A percentile compares a stretch with the other conserved stretches of the same genome.
Conservation (phyloP, 2,797 vertebrate species). For the Coregonus sp. region DNA sequence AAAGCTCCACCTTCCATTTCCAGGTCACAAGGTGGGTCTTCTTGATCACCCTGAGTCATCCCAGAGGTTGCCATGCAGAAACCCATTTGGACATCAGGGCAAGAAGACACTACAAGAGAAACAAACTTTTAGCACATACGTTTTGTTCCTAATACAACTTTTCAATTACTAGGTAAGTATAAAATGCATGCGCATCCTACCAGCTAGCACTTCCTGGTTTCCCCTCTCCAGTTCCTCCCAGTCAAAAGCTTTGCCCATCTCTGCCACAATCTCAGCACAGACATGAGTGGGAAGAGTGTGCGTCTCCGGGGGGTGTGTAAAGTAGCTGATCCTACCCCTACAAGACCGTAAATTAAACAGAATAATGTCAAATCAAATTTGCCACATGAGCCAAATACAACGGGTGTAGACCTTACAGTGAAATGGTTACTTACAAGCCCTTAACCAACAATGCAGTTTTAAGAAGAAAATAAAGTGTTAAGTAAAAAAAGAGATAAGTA, state of each 20-base stretch:
- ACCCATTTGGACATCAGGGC: constrained; percentile 65
- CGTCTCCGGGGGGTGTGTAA: constrained; percentile 86
- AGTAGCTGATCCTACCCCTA: constrained; percentile 89
- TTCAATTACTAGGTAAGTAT: background rate
- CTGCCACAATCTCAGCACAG: constrained; percentile 87
- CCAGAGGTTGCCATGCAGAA: constrained; percentile 77
- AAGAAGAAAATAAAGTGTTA: too few species aligned
- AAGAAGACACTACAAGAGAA: constrained; percentile 62
- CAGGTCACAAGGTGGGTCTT: constrained; percentile 12
- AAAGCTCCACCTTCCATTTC: constrained; percentile 50
- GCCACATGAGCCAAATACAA: too few species aligned
- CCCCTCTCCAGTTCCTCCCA: constrained; percentile 87
- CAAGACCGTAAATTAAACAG: constrained; percentile 21
- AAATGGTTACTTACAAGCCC: too few species aligned
- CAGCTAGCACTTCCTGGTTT: constrained; percentile 82
- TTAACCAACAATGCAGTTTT: too few species aligned
- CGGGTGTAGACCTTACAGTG: too few species aligned
- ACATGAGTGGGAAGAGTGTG: constrained; percentile 87
- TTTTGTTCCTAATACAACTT: background rate
- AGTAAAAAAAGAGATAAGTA: too few species aligned
- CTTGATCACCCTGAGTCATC: constrained; percentile 70
- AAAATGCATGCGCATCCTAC: constrained; percentile 49
- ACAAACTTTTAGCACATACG: too few species aligned
- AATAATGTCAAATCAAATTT: background rate
- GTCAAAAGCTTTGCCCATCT: constrained; percentile 91